These are phyloP conservation scores for Macrochelys suwanniensis DNA, from an alignment of 2,797 vertebrate genomes.

Conservation along the genomic window DNA sequence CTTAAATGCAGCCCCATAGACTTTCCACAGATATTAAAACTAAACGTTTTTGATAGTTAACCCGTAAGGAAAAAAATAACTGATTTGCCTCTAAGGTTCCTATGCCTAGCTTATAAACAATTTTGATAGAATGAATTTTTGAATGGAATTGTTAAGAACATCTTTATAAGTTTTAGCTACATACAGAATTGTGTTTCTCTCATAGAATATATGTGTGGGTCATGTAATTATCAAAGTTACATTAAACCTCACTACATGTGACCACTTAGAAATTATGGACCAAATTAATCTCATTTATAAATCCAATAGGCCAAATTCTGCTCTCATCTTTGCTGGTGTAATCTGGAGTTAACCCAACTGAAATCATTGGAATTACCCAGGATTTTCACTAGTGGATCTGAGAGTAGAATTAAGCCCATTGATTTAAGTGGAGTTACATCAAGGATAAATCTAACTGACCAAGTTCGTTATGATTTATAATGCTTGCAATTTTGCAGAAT, in stretches of 20 bases:
- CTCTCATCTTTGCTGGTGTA: neutral
- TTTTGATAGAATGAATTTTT: neutral
- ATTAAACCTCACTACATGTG: neutral
- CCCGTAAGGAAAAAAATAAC: too few species aligned
- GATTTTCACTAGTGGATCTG: neutral
- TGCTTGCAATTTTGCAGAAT: neutral
- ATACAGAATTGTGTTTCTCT: neutral
- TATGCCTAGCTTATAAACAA: neutral
- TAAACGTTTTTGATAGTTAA: too few species aligned
- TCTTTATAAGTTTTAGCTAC: neutral
- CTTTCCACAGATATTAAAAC: neutral
- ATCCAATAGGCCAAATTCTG: neutral
- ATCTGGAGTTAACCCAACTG: neutral
- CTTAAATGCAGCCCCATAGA: neutral
- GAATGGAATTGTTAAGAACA: neutral
- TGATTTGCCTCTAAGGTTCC: neutral
- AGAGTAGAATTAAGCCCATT: neutral
- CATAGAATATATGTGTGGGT: neutral
- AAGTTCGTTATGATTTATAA: neutral
- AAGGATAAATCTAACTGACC: neutral
- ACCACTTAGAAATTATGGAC: neutral
- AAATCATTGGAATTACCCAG: neutral
- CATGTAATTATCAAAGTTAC: neutral
- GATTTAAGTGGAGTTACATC: neutral
- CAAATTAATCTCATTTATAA: neutral